phyloP scores from a whole-genome alignment of 2,113 vertebrate species.

The Harpagus bidentatus region DNA sequence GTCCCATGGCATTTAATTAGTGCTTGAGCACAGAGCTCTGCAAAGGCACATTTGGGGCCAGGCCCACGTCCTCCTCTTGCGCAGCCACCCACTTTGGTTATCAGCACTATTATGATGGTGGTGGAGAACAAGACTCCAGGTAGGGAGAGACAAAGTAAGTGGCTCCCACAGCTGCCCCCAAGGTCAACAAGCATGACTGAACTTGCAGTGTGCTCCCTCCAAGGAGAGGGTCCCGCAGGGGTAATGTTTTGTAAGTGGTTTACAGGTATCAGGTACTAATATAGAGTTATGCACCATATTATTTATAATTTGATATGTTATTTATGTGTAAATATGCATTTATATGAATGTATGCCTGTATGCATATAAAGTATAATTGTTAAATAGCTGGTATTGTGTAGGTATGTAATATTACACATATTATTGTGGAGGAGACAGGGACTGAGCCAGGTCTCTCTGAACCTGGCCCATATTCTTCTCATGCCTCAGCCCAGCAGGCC shows the following conservation, averaged over 20 bases:
- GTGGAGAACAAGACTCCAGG: background rate
- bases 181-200: background rate
- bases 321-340: background rate
- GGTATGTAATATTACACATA: background rate
- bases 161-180: background rate
- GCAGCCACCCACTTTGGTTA: background rate
- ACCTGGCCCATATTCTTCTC: background rate
- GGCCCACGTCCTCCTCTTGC: background rate
- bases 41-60: background rate
- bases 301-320: background rate
- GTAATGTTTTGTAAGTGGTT: background rate
- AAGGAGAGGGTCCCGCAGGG: background rate
- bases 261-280: background rate
- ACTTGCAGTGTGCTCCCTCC: background rate
- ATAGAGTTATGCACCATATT: background rate
- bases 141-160: background rate
- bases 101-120: background rate
- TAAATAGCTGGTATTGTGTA: background rate
- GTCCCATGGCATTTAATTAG: background rate
- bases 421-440: background rate
- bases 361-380: background rate
- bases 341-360: background rate
- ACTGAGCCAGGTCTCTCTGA: background rate
- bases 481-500: background rate
- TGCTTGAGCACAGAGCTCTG: background rate